Conservation (phyloP, 2,888 invertebrate genomes). For the Eupithecia insigniata region DNA sequence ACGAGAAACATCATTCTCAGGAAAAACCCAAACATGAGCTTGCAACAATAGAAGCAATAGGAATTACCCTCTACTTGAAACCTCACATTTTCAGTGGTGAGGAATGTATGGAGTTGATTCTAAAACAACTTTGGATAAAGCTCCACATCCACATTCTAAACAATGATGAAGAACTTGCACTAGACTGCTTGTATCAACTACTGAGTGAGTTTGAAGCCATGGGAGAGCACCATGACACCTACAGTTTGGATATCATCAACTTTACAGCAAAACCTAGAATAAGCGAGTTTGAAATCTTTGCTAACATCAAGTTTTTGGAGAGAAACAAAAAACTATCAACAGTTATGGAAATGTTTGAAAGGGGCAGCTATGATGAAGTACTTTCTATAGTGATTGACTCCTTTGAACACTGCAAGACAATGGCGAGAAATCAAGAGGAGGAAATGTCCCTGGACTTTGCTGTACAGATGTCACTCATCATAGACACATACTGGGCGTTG, state of each 20-base stretch:
- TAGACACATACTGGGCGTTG: slow-evolving; percentile 87
- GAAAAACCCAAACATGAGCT: slow-evolving; percentile 64
- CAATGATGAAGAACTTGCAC: slow-evolving; percentile 70
- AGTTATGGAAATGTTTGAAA: slow-evolving; percentile 87
- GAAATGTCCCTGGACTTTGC: slow-evolving; percentile 83
- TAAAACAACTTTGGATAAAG: slow-evolving; percentile 76
- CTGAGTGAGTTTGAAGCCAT: slow-evolving; percentile 75
- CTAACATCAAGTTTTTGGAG: slow-evolving; percentile 72
- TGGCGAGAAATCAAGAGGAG: slow-evolving; percentile 73
- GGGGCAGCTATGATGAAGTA: slow-evolving; percentile 86
- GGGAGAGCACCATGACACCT: slow-evolving; percentile 68
- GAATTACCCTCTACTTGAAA: slow-evolving; percentile 66
- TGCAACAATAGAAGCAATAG: slow-evolving; percentile 69
- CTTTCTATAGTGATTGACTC: slow-evolving; percentile 87
- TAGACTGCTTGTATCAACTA: slow-evolving; percentile 76
- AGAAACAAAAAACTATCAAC: slow-evolving; percentile 85
- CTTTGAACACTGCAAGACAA: slow-evolving; percentile 82
- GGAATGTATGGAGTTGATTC: slow-evolving; percentile 66
- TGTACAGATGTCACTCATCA: slow-evolving; percentile 84
- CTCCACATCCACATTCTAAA: slow-evolving; percentile 72
- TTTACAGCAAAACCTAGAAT: slow-evolving; percentile 73
- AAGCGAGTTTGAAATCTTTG: slow-evolving; percentile 65
- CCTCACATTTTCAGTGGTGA: slow-evolving; percentile 68
- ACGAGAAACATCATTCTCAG: slow-evolving; percentile 65
- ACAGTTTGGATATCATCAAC: slow-evolving; percentile 64